Base-by-base conservation (phyloP, 2,113 vertebrate genomes). In the Origma solitaria region DNA sequence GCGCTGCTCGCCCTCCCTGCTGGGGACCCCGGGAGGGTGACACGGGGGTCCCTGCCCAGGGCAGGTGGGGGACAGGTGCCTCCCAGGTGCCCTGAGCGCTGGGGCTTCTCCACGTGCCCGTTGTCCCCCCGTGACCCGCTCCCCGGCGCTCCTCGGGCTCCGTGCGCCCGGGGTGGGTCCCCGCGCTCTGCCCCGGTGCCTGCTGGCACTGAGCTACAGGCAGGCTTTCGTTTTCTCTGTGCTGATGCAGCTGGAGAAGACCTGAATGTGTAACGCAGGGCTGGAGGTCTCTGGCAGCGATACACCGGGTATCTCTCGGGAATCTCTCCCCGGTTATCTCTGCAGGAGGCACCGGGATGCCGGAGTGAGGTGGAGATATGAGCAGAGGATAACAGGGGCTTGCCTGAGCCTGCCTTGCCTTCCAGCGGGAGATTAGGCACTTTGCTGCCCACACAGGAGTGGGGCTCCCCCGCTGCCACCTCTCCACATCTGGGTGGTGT, bases 231-330 rank as follows among this genome's bases (percentile, higher is more conserved):
- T 86, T 88, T 81, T 45, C 53, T 18, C 78, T 37, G 81, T 40
- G 88, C 80, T 78, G 78, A 75, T 77, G 95, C 90, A 81, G 47
- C 60, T 47, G 71, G 75, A 82, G 88, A 87, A 90, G 93, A 71
- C 44, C 65, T 81, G 92, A 80, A 93, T 85, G 57, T 11, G 27
- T 84, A 91, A 81, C 64, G 28, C 78, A 10, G 77, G 70, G 51
- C 56, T 54, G 85, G 66, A 89, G 69, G 71, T 71, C 70, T 45
- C 17, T 35, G 72, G 28, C 37, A 61, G 57, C 3, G 13, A 20
- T 16, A 18, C 45, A 15, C 24, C 1, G 27, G 75, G 82, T 65
- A 13, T 76, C 62, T 77, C 19, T 65, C 2, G 15, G 79, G 53
- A 56, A 71, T 76, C 33, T 65, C 57, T 70, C 17, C 21, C 33